Conservation (phyloP, 2,888 invertebrate species). For the Meghimatium bilineatum region DNA sequence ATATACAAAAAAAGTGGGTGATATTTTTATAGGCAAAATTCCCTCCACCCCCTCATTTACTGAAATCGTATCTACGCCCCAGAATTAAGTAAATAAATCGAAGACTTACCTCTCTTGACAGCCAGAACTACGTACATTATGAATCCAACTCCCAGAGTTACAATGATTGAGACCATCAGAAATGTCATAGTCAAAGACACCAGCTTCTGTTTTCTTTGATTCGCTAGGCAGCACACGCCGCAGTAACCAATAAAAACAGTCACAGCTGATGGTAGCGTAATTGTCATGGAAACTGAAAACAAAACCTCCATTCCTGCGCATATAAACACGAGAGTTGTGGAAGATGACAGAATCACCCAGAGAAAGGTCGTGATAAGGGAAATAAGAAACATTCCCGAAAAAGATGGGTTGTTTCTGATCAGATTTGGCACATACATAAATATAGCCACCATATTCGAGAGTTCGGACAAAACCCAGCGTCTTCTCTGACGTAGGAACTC, state of each 20-base stretch:
- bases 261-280: conserved; percentile 51
- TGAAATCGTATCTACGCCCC: no score
- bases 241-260: conserved; percentile 52
- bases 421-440: conserved; percentile 56
- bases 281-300: conserved; percentile 53
- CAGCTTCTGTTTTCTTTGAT: conserved; percentile 53
- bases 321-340: conserved; percentile 59
- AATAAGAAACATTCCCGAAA: conserved; percentile 59
- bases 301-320: conserved; percentile 59
- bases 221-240: conserved; percentile 53
- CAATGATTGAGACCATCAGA: conserved; percentile 52
- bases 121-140: conserved; percentile 55
- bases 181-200: conserved; percentile 55
- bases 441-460: conserved; percentile 61
- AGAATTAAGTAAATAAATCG: no score
- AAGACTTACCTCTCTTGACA: conserved; percentile 38
- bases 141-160: conserved; percentile 57
- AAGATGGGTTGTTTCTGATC: conserved; percentile 56
- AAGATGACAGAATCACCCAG: conserved; percentile 60
- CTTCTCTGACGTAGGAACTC: conserved; percentile 62
- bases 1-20: no score
- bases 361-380: conserved; percentile 60
- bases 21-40: no score
- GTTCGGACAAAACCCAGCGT: conserved; percentile 65
- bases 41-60: no score